These are phyloP conservation scores for Neosilurus hyrtlii DNA, from an alignment of 2,797 vertebrate genomes.

Conservation along the genomic window DNA sequence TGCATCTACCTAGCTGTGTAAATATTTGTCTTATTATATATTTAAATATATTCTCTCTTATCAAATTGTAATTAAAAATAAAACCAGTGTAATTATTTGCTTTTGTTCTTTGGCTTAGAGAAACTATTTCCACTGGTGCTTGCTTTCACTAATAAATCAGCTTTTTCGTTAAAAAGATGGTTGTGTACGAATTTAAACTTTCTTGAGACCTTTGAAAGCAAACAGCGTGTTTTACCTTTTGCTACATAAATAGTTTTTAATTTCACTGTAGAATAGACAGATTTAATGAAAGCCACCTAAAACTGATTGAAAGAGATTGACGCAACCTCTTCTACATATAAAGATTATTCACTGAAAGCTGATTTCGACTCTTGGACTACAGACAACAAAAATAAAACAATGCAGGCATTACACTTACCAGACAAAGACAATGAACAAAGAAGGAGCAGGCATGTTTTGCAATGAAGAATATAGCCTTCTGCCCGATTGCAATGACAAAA, in stretches of 20 bases:
- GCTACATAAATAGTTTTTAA: neutral
- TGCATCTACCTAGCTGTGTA: neutral
- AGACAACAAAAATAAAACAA: neutral
- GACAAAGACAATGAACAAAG: neutral
- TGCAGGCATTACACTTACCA: neutral
- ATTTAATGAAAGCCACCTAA: neutral
- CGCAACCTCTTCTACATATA: neutral
- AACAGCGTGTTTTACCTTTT: neutral
- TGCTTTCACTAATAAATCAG: neutral
- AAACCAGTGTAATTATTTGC: neutral
- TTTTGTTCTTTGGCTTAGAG: neutral
- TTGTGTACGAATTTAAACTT: neutral
- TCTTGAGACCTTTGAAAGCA: neutral
- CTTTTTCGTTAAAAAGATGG: neutral
- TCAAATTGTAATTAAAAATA: neutral
- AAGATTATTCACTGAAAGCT: neutral
- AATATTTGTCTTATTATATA: neutral
- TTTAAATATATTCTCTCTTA: neutral
- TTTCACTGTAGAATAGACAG: neutral
- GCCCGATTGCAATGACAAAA: neutral
- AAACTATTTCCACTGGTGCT: neutral
- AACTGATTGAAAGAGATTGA: neutral
- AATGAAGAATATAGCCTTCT: constrained; percentile 1
- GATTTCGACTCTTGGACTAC: neutral
- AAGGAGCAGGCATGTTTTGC: neutral